Conservation (phyloP, 2,113 vertebrate species). For the Oryzias celebensis region DNA sequence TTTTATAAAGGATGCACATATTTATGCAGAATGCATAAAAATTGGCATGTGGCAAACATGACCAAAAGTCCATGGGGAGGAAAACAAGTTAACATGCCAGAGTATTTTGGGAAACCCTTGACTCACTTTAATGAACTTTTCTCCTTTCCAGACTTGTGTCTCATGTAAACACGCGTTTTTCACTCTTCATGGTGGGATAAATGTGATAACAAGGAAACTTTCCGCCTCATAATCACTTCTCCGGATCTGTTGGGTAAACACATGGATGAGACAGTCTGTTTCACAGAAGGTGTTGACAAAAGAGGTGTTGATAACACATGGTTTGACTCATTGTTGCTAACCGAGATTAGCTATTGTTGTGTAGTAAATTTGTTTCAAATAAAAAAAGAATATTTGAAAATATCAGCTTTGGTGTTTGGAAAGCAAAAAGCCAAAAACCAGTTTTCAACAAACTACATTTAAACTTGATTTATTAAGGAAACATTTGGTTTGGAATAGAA, state of each 20-base stretch:
- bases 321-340: not conserved
- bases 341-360: not conserved
- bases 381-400: not conserved
- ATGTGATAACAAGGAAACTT: slow-evolving; percentile 29
- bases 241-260: slow-evolving; percentile 1
- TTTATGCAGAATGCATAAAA: too few relatives aligned
- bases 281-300: slow-evolving; percentile 14
- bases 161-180: slow-evolving; percentile 7
- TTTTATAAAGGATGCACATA: too few relatives aligned
- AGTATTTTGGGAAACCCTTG: too few relatives aligned
- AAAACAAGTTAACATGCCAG: not conserved
- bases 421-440: too few relatives aligned
- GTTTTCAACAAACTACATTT: too few relatives aligned
- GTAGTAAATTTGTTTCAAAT: not conserved
- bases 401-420: not conserved
- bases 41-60: too few relatives aligned
- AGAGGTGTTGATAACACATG: slow-evolving; percentile 17
- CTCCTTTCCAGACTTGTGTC: not conserved
- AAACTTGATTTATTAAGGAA: too few relatives aligned
- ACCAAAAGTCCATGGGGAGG: too few relatives aligned
- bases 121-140: not conserved
- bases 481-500: too few relatives aligned
- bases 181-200: slow-evolving; percentile 5
- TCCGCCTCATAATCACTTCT: slow-evolving; percentile 1
- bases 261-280: slow-evolving; percentile 9